Conservation (phyloP, 2,888 invertebrate genomes). For the Myopa tessellatipennis region DNA sequence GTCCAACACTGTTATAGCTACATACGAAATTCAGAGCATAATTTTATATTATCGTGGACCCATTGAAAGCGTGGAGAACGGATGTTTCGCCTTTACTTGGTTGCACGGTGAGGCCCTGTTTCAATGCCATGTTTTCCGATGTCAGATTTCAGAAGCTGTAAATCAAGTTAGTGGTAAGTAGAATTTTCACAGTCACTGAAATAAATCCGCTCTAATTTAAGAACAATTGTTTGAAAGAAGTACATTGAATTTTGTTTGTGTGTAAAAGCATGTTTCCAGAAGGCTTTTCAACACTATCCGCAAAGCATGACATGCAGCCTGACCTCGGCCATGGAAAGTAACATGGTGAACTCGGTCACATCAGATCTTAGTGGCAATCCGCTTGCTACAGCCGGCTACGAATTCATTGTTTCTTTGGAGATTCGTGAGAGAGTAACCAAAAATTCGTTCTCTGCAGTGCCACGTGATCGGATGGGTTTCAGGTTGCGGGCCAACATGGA, state of each 20-base stretch:
- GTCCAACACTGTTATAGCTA: constrained; percentile 78
- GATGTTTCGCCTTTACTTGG: constrained; percentile 99
- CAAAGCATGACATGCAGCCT: constrained; percentile 84
- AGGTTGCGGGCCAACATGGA: constrained; percentile 86
- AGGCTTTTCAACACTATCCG: constrained; percentile 91
- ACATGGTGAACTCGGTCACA: constrained; percentile 72
- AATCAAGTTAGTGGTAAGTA: constrained; percentile 78
- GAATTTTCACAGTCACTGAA: background rate
- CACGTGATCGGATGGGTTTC: constrained; percentile 87
- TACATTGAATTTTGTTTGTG: background rate
- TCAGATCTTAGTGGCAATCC: constrained; percentile 72
- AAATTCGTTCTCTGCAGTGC: constrained; percentile 84
- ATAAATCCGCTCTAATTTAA: background rate
- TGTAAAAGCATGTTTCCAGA: constrained; percentile 81
- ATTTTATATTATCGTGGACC: constrained; percentile 94
- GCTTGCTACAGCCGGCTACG: constrained; percentile 76
- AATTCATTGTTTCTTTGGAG: constrained; percentile 92
- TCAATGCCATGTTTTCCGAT: constrained; percentile 97
- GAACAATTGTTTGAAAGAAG: background rate
- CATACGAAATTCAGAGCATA: constrained; percentile 92
- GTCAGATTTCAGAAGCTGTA: constrained; percentile 94
- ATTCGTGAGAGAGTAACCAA: constrained; percentile 94
- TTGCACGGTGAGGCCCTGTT: constrained; percentile 94
- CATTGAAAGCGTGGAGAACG: constrained; percentile 82
- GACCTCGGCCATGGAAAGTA: constrained; percentile 70